Conservation (phyloP, 1,140 invertebrate genomes). For the Atta colombica region DNA sequence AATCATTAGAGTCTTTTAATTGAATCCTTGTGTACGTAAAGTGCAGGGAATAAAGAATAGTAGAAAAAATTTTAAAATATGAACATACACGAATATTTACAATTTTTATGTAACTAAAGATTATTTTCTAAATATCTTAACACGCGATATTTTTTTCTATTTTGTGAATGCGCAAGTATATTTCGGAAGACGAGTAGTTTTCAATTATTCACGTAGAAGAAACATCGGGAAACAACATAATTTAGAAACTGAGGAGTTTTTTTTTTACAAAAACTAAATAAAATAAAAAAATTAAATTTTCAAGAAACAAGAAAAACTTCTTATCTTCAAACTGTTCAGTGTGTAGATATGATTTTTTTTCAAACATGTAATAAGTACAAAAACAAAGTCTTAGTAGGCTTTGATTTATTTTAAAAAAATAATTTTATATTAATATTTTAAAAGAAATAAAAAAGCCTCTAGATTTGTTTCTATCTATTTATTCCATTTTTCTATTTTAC, state of each 20-base stretch:
- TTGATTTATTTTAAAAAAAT: too few relatives aligned
- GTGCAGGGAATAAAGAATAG: not conserved
- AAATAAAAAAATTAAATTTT: too few relatives aligned
- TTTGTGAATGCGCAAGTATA: not conserved
- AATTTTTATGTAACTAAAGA: not conserved
- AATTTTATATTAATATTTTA: too few relatives aligned
- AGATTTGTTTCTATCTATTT: too few relatives aligned
- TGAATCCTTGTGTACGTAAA: not conserved
- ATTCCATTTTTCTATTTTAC: too few relatives aligned
- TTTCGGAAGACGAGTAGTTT: conserved; percentile 20
- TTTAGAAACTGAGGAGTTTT: conserved; percentile 9
- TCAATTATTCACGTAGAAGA: not conserved
- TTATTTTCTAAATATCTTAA: conserved; percentile 25
- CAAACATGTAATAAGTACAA: too few relatives aligned
- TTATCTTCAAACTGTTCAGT: too few relatives aligned
- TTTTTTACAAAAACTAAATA: too few relatives aligned
- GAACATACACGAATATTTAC: not conserved
- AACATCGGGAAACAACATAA: not conserved
- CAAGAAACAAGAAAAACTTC: too few relatives aligned
- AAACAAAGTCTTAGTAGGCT: too few relatives aligned
- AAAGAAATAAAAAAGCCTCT: too few relatives aligned
- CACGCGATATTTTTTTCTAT: conserved; percentile 14
- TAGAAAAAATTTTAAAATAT: not conserved
- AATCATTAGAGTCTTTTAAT: not conserved
- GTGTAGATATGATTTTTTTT: too few relatives aligned